A percentile compares a stretch with the other conserved stretches of the same genome.
phyloP scores from a whole-genome alignment of 2,888 invertebrate genomes.

The Oscheius myriophilus region DNA sequence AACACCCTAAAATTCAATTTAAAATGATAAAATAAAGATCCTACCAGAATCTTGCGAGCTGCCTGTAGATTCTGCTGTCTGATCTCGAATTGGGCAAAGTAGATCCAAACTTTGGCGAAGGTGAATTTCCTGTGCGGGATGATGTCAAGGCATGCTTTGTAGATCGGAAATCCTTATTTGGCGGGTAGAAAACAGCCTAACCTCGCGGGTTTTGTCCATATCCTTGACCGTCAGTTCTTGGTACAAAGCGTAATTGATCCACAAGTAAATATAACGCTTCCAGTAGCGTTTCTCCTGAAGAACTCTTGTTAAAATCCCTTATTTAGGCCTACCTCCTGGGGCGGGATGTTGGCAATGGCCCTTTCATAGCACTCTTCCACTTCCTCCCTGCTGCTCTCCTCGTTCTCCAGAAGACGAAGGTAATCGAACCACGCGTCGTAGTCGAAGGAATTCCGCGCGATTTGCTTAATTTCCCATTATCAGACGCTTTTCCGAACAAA shows the following conservation, averaged over 20 bases:
- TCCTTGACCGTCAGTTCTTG: conserved; percentile 94
- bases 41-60: conserved; percentile 86
- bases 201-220: conserved; percentile 81
- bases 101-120: conserved; percentile 96
- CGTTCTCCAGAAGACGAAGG: conserved; percentile 88
- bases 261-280: conserved; percentile 94
- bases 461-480: conserved; percentile 78
- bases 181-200: not conserved
- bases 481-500: conserved; percentile 6
- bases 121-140: conserved; percentile 97
- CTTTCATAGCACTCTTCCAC: conserved; percentile 96
- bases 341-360: conserved; percentile 96
- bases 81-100: conserved; percentile 96
- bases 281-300: conserved; percentile 90
- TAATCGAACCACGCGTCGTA: conserved; percentile 99
- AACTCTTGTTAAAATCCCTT: no score
- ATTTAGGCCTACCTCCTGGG: conserved; percentile 74
- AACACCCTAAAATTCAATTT: conserved; percentile 78
- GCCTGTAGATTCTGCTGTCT: conserved; percentile 87
- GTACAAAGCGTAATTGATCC: conserved; percentile 92
- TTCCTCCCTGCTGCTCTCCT: conserved; percentile 69
- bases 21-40: conserved; percentile 34
- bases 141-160: conserved; percentile 89
- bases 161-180: conserved; percentile 77
- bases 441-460: conserved; percentile 91